Conservation (phyloP, 2,113 vertebrate genomes). For the Calyptomena viridis region DNA sequence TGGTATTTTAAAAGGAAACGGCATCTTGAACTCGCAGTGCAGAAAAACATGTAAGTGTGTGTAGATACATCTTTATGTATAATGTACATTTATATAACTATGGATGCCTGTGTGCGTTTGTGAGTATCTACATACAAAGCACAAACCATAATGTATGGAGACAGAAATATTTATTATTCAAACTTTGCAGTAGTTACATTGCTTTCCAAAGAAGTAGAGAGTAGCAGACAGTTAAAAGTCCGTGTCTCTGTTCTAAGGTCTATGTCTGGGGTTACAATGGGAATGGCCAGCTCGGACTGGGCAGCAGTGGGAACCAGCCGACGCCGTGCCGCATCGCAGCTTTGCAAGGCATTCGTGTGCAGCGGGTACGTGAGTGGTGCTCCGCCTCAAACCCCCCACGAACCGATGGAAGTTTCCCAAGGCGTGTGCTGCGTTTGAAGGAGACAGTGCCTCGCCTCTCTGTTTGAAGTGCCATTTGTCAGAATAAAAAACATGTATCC, state of each 20-base stretch:
- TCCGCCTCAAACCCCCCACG: fast-evolving
- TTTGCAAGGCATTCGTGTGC: constrained; percentile 87
- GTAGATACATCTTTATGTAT: background rate
- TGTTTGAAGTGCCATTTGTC: background rate
- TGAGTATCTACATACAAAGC: background rate
- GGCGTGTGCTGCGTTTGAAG: background rate
- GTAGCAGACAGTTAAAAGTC: background rate
- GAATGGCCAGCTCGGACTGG: constrained; percentile 94
- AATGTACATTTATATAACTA: background rate
- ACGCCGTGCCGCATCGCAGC: constrained; percentile 92
- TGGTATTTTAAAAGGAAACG: background rate
- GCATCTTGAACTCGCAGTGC: background rate
- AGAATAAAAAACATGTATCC: background rate
- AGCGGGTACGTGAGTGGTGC: constrained; percentile 78
- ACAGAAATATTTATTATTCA: background rate
- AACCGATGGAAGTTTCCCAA: background rate
- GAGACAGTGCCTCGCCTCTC: background rate
- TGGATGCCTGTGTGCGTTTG: background rate
- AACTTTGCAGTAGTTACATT: background rate
- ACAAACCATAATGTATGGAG: background rate
- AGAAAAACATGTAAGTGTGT: fast-evolving
- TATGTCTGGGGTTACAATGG: constrained; percentile 99
- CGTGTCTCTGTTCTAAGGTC: constrained; percentile 73
- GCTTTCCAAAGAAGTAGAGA: background rate
- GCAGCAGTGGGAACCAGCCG: constrained; percentile 93